These are phyloP conservation scores for Scartelaos histophorus DNA, from an alignment of 2,113 vertebrate genomes.

Conservation along the genomic window DNA sequence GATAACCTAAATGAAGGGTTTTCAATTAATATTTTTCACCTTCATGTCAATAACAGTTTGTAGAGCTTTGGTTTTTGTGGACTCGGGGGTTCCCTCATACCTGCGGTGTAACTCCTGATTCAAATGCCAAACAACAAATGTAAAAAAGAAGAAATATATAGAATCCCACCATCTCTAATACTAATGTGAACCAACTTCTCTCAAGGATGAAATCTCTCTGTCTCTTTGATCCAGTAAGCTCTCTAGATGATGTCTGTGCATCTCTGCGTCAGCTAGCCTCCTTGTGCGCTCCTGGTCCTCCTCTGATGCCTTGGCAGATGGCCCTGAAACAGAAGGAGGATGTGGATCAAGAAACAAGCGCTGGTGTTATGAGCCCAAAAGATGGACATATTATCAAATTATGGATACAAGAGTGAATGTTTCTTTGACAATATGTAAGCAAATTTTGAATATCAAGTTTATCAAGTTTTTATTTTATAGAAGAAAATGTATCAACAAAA, in stretches of 20 bases:
- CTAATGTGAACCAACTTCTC: constrained; percentile 81
- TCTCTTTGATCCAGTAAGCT: constrained; percentile 96
- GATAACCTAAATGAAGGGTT: neutral
- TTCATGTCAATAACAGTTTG: constrained; percentile 99
- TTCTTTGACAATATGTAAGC: no score
- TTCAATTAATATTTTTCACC: constrained; percentile 66
- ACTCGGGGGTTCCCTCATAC: constrained; percentile 92
- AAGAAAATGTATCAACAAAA: no score
- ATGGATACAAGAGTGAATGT: no score
- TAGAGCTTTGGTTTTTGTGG: constrained; percentile 96
- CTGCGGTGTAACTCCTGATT: constrained; percentile 92
- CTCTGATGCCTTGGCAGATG: constrained; percentile 91
- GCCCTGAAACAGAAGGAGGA: constrained; percentile 63
- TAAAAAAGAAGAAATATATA: neutral
- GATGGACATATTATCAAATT: no score
- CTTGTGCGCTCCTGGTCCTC: constrained; percentile 96
- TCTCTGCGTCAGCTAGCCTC: constrained; percentile 93
- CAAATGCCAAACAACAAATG: neutral
- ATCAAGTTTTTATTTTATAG: no score
- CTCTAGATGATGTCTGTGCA: constrained; percentile 95
- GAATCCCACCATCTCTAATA: neutral
- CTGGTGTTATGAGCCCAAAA: no score
- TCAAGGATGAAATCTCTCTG: constrained; percentile 87
- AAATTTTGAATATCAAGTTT: no score
- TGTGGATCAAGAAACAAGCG: neutral